Percentiles rank a stretch among this genome's conserved stretches.
Evolutionary conservation across 2,113 vertebrate genomes (phyloP).

Genomic region (Agelaius phoeniceus): DNA sequence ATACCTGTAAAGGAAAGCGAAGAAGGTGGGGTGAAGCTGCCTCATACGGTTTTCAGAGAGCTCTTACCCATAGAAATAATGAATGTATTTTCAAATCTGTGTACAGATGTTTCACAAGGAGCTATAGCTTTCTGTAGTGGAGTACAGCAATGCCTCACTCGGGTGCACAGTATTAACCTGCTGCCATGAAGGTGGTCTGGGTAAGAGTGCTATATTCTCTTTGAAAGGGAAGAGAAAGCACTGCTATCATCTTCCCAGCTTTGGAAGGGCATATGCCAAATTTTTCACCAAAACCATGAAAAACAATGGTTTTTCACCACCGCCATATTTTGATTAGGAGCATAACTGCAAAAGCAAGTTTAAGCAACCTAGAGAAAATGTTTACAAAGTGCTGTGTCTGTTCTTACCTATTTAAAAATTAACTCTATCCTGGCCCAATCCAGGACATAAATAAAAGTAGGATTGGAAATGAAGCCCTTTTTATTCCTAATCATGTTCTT

Average conservation of each 20-base stretch:
- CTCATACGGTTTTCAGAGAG: background rate
- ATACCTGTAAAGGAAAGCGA: background rate
- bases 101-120: background rate
- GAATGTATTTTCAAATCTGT: background rate
- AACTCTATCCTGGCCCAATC: fast-evolving
- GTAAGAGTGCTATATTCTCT: background rate
- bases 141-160: background rate
- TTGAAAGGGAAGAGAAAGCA: background rate
- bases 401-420: background rate
- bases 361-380: background rate
- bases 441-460: background rate
- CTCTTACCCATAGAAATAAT: background rate
- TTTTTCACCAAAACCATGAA: background rate
- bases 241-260: background rate
- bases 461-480: background rate
- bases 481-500: background rate
- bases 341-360: background rate
- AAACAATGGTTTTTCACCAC: background rate
- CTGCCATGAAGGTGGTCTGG: background rate
- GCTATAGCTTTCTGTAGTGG: background rate
- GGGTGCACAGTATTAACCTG: background rate
- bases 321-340: background rate
- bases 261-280: background rate
- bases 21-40: background rate
- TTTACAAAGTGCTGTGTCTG: background rate